phyloP scores from a whole-genome alignment of 1,140 invertebrate species.

The Steinernema feltiae region DNA sequence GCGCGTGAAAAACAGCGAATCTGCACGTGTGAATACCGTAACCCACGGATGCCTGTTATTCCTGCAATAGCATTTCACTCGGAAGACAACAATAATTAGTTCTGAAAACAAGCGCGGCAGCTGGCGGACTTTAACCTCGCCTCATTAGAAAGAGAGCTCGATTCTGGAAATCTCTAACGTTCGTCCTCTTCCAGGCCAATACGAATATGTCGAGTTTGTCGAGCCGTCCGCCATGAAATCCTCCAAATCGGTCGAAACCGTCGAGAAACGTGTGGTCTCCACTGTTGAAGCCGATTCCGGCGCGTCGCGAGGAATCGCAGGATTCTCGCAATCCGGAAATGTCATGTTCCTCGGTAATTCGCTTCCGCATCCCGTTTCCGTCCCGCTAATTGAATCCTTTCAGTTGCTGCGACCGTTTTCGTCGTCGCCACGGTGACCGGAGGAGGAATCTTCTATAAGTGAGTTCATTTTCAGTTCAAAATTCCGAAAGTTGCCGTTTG shows the following conservation, averaged over 20 bases:
- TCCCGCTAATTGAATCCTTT: neutral
- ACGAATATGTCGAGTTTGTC: neutral
- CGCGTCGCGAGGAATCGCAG: neutral
- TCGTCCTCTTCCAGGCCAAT: neutral
- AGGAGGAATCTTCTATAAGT: conserved; percentile 9
- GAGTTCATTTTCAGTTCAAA: neutral
- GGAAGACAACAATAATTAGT: too few relatives aligned
- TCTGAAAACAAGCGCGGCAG: too few relatives aligned
- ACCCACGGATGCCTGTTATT: too few relatives aligned
- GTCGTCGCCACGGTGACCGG: conserved; percentile 1
- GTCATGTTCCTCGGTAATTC: neutral
- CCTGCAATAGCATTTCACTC: too few relatives aligned
- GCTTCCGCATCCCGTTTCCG: neutral
- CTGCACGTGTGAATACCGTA: too few relatives aligned
- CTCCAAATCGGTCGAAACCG: neutral
- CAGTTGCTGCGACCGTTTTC: neutral
- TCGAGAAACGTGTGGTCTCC: neutral
- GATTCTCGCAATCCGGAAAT: neutral
- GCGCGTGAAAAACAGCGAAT: too few relatives aligned
- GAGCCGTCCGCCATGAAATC: neutral
- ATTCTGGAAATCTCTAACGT: too few relatives aligned
- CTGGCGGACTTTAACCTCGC: too few relatives aligned
- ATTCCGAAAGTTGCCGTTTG: too few relatives aligned
- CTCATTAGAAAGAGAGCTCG: too few relatives aligned
- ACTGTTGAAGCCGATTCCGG: neutral